Percentiles rank a stretch among this genome's conserved stretches.
These are phyloP conservation scores for Labeo catla DNA, from an alignment of 2,113 vertebrate species.

Conservation along the genomic window DNA sequence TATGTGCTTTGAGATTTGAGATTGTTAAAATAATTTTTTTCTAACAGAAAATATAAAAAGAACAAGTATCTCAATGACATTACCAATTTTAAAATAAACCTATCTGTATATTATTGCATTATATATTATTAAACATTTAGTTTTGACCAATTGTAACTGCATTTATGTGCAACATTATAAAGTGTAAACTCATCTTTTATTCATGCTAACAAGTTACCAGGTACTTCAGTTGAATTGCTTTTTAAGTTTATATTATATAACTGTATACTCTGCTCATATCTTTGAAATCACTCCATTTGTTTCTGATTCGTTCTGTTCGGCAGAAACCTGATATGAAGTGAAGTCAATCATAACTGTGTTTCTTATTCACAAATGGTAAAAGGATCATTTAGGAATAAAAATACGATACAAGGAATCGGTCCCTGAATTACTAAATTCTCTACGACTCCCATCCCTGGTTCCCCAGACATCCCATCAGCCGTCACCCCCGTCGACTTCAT, in stretches of 20 bases:
- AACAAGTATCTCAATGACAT: no score
- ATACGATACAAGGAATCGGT: neutral
- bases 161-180: neutral
- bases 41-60: no score
- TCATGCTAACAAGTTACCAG: neutral
- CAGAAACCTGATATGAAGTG: no score
- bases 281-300: no score
- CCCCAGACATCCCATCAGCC: slow-evolving; percentile 16
- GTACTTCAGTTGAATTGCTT: neutral
- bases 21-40: no score
- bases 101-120: no score
- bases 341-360: no score
- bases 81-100: no score
- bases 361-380: neutral
- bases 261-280: neutral
- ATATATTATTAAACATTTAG: no score
- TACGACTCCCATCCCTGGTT: neutral
- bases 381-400: neutral
- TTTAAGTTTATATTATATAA: neutral
- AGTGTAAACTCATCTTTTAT: neutral
- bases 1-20: no score
- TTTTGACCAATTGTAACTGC: neutral
- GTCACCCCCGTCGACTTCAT: slow-evolving; percentile 6
- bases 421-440: neutral
- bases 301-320: no score